Percentiles rank a stretch among this genome's conserved stretches.
These are phyloP conservation scores for Keiferia lycopersicella DNA, from an alignment of 2,888 invertebrate species.

Conservation along the genomic window DNA sequence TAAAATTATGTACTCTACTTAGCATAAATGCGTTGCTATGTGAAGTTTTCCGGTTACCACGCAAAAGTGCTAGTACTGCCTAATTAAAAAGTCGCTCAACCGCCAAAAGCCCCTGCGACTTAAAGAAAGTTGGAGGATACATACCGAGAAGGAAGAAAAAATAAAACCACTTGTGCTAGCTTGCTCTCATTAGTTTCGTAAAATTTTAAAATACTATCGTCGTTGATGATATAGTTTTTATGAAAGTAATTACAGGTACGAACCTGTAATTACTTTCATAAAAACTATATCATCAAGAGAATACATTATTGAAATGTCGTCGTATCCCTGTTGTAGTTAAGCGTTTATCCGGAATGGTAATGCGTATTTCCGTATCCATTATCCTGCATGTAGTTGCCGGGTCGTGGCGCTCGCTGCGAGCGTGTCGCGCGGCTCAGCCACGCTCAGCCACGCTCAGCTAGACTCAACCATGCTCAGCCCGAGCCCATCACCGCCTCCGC, in stretches of 20 bases:
- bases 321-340: neutral
- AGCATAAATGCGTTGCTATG: neutral
- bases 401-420: neutral
- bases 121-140: too few species aligned
- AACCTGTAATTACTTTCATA: too few species aligned
- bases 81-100: neutral
- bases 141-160: too few species aligned
- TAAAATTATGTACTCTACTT: neutral
- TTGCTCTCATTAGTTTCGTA: too few species aligned
- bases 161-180: too few species aligned
- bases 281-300: too few species aligned
- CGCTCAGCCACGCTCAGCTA: neutral
- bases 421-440: neutral
- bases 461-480: neutral
- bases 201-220: too few species aligned
- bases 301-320: too few species aligned
- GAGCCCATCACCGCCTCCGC: slow-evolving; percentile 1
- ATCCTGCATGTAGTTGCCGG: neutral
- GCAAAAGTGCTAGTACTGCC: neutral
- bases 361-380: slow-evolving; percentile 11
- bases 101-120: too few species aligned
- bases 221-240: too few species aligned
- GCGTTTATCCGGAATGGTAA: neutral
- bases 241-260: too few species aligned
- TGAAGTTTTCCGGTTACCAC: neutral